Base-by-base conservation (phyloP, 2,888 invertebrate species). In the Philopedon plagiatum region DNA sequence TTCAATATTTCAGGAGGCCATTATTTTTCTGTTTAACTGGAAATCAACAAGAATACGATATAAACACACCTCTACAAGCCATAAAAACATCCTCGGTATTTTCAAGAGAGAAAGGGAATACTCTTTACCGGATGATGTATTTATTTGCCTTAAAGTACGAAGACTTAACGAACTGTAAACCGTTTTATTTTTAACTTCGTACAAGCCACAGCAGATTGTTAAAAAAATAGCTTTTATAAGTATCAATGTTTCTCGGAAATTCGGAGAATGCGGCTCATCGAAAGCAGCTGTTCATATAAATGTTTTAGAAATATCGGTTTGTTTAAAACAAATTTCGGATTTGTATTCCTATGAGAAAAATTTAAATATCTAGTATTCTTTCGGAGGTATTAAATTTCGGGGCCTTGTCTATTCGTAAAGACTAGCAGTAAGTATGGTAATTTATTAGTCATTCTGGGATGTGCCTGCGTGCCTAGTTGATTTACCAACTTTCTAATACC, bases 111-210 rank as follows among this genome's bases (percentile, higher is more conserved):
- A 32, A 18, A 54, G 29, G 51, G 51, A 54, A 29, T 54, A 29
- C 51, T 54, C 51, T 54, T 54, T 29, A 54, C 51, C 51, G 51
- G 51, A 54, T 54, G 51, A 54, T 54, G 51, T 54, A 78, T 80
- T 80, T 81, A 81, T 81, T 80, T 79, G 76, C 65, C 32, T 70
- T 54, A 32, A 64, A 18, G 29, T 44, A 57, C 51, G 41, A 39
- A 49, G 74, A 71, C 76, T 61, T 73, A 70, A 61, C 63, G 65
- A 67, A 69, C 57, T 74, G 73, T 77, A 78, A 78, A 76, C 74
- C 57, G 65, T 61, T 71, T 69, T 74, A 75, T 76, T 76, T 76
- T 71, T 64, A 71, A 65, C 26, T 23, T 32, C 51, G 49, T 54
- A 29, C 51, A 21, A 51, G 49, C 13, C 62, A 46, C 13, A 21